phyloP scores from a whole-genome alignment of 2,888 invertebrate genomes.

The Cordilura impudica region DNA sequence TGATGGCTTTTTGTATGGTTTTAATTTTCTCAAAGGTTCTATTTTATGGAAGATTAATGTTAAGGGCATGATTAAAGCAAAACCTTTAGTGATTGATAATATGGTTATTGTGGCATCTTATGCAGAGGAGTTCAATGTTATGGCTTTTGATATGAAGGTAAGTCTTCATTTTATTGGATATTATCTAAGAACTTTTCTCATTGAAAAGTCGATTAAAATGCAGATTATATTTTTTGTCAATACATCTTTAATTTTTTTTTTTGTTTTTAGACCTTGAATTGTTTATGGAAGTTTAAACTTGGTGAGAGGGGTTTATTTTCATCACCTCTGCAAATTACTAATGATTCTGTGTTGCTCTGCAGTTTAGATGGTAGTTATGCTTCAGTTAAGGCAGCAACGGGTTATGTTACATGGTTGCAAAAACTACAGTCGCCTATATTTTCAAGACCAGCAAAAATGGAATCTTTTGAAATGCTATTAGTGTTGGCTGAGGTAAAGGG shows the following conservation, averaged over 20 bases:
- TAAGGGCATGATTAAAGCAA: conserved; percentile 75
- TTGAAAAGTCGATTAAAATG: too few relatives aligned
- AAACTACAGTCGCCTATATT: conserved; percentile 81
- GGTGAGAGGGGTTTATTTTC: conserved; percentile 79
- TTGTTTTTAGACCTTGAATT: conserved; percentile 58
- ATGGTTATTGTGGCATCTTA: conserved; percentile 80
- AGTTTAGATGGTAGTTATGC: conserved; percentile 80
- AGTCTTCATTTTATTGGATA: too few relatives aligned
- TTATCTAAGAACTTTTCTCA: too few relatives aligned
- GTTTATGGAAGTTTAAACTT: conserved; percentile 71
- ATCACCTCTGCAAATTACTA: conserved; percentile 75
- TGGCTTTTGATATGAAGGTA: conserved; percentile 70
- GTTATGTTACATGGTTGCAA: conserved; percentile 79
- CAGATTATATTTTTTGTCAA: conserved; percentile 14
- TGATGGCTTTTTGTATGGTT: conserved; percentile 85
- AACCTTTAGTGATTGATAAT: conserved; percentile 80
- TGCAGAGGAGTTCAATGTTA: conserved; percentile 75
- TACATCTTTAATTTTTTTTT: background rate
- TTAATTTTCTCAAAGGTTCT: conserved; percentile 79
- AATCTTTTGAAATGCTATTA: conserved; percentile 64
- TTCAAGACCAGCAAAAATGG: conserved; percentile 78
- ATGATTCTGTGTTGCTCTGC: conserved; percentile 77
- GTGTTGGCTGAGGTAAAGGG: conserved; percentile 78
- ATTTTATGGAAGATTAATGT: conserved; percentile 82
- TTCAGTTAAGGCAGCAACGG: conserved; percentile 77